phyloP scores from a whole-genome alignment of 1,140 invertebrate genomes.

The Pachypeltis micranthus region DNA sequence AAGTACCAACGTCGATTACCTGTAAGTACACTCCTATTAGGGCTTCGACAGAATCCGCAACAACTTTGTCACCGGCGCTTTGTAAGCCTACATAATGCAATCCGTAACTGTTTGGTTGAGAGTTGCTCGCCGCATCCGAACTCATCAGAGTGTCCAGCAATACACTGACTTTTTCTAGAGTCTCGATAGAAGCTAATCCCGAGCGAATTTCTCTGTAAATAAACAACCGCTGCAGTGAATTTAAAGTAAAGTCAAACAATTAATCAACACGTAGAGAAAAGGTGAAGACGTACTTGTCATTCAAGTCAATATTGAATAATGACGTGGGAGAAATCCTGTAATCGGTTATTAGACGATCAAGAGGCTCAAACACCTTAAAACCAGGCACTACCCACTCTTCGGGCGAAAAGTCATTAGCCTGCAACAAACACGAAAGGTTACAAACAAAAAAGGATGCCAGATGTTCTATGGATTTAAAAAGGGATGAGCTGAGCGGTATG shows the following conservation, averaged over 20 bases:
- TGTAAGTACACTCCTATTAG: constrained; percentile 65
- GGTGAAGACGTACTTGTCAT: constrained; percentile 33
- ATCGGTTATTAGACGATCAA: constrained; percentile 21
- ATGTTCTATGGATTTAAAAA: no score
- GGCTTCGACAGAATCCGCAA: constrained; percentile 75
- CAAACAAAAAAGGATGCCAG: no score
- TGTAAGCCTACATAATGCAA: constrained; percentile 17
- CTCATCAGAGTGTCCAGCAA: not conserved
- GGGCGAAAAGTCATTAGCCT: constrained; percentile 39
- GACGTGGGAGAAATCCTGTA: constrained; percentile 33
- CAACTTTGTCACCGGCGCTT: constrained; percentile 43
- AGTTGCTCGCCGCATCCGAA: not conserved
- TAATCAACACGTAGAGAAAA: not conserved
- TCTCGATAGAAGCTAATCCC: not conserved
- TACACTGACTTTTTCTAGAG: not conserved
- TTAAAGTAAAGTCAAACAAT: not conserved
- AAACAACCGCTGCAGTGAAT: not conserved
- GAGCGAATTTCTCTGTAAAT: constrained; percentile 3
- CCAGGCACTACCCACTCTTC: constrained; percentile 47
- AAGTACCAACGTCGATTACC: no score
- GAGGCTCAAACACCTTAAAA: constrained; percentile 29
- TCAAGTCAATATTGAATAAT: constrained; percentile 37
- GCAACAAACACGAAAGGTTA: no score
- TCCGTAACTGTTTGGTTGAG: not conserved
- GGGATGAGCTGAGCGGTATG: no score